These are phyloP conservation scores for Agapetus fuscipes DNA, from an alignment of 2,888 invertebrate species.

Conservation along the genomic window DNA sequence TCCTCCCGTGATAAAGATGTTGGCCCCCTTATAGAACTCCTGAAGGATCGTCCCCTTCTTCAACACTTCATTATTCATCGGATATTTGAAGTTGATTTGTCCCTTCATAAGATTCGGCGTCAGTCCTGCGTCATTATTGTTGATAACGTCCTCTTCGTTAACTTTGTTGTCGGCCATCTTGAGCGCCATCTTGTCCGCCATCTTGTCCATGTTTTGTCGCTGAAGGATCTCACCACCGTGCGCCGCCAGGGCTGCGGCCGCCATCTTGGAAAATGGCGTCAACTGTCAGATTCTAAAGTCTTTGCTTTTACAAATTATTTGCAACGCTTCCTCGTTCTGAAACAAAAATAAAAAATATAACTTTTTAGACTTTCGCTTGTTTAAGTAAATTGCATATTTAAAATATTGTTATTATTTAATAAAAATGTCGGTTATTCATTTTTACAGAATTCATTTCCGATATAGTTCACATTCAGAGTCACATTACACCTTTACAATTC, in stretches of 20 bases:
- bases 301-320: no score
- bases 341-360: background rate
- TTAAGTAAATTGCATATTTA: no score
- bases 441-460: no score
- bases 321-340: no score
- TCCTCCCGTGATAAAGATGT: constrained; percentile 50
- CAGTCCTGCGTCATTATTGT: constrained; percentile 10
- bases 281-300: no score
- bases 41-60: constrained; percentile 36
- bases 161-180: constrained; percentile 13
- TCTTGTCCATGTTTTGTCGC: constrained; percentile 2
- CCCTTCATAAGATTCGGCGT: no score
- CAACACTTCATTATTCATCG: constrained; percentile 1
- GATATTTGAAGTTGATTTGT: no score
- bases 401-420: no score
- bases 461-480: no score
- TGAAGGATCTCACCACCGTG: background rate
- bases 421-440: no score
- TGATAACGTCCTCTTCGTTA: constrained; percentile 19
- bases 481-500: no score
- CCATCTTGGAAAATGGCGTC: constrained; percentile 2
- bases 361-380: no score
- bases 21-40: constrained; percentile 48
- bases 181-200: constrained; percentile 8
- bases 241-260: constrained; percentile 1